Evolutionary conservation across 2,888 invertebrate genomes (phyloP).

Genomic region (Lucinisca nassula): DNA sequence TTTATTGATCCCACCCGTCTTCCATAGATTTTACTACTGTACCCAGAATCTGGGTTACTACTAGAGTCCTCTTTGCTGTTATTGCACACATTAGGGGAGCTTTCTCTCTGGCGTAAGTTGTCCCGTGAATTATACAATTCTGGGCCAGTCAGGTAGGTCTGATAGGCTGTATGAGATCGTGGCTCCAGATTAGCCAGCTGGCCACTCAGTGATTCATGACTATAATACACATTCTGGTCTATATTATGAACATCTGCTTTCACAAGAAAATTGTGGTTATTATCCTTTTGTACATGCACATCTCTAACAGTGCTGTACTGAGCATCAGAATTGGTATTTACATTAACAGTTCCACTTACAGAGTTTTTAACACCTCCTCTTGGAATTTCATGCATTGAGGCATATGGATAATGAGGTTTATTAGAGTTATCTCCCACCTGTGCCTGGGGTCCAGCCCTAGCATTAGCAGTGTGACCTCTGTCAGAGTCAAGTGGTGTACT

Average conservation of each 20-base stretch:
- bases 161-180: slow-evolving; percentile 60
- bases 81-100: slow-evolving; percentile 72
- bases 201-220: neutral
- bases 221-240: slow-evolving; percentile 38
- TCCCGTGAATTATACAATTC: slow-evolving; percentile 25
- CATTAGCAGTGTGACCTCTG: neutral
- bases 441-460: neutral
- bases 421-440: neutral
- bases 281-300: slow-evolving; percentile 29
- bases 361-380: neutral
- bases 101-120: slow-evolving; percentile 50
- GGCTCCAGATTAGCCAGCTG: slow-evolving; percentile 43
- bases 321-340: slow-evolving; percentile 4
- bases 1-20: slow-evolving; percentile 54
- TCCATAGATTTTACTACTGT: slow-evolving; percentile 94
- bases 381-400: slow-evolving; percentile 26
- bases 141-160: slow-evolving; percentile 64
- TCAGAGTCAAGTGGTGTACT: neutral
- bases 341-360: neutral
- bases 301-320: slow-evolving; percentile 57
- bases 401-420: slow-evolving; percentile 24
- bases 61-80: slow-evolving; percentile 85
- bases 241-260: slow-evolving; percentile 44
- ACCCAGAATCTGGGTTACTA: slow-evolving; percentile 92
- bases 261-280: slow-evolving; percentile 44